Conservation (phyloP, 2,797 vertebrate genomes). For the Falco concolor region DNA sequence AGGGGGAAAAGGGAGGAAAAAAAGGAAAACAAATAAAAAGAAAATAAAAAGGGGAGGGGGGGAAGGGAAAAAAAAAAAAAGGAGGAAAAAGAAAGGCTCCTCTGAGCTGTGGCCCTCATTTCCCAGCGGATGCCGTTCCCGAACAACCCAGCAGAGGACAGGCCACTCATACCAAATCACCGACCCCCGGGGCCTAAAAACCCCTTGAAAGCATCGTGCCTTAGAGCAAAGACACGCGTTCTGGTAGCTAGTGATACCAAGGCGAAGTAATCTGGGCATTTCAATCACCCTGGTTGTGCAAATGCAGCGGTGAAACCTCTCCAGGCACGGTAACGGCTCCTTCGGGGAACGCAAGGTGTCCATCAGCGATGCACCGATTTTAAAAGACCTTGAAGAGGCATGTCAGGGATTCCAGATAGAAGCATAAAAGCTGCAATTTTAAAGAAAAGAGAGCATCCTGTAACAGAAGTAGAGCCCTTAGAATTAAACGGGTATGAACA, state of each 20-base stretch:
- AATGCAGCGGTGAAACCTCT: not conserved
- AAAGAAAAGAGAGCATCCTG: not conserved
- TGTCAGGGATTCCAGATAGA: not conserved
- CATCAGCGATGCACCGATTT: not conserved
- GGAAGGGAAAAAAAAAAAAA: not conserved
- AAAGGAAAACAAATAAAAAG: not conserved
- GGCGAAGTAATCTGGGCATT: not conserved
- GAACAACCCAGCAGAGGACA: constrained; percentile 73
- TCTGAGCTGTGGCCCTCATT: rapidly evolving
- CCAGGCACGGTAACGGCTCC: not conserved
- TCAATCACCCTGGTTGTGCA: not conserved
- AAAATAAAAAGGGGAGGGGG: too few species aligned
- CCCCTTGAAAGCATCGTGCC: not conserved
- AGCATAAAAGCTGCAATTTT: not conserved
- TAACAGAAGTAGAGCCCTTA: not conserved
- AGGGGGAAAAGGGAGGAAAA: too few species aligned
- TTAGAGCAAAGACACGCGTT: not conserved
- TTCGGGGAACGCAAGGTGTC: not conserved
- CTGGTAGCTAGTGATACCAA: not conserved
- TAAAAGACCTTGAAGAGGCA: not conserved
- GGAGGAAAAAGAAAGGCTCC: too few species aligned
- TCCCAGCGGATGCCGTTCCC: constrained; percentile 34
- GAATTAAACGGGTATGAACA: not conserved
- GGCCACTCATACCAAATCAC: constrained; percentile 58
- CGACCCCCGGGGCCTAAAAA: not conserved